Base-by-base conservation (phyloP, 2,113 vertebrate species). In the Chaetura pelagica region DNA sequence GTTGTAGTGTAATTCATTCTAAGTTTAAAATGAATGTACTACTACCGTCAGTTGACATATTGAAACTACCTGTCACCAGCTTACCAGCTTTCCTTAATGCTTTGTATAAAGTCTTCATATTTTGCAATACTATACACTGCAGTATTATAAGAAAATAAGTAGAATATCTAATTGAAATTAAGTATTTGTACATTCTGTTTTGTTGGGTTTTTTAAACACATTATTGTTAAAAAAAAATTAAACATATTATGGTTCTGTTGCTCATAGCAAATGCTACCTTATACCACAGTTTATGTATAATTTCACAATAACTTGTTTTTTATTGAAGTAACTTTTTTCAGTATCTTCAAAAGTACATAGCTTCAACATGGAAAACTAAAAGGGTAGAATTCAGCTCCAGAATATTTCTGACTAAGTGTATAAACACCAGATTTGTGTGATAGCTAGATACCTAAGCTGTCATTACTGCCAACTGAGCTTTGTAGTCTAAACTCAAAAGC, bases 41-140 rank as follows among this genome's bases (percentile, higher is more conserved):
- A 10, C 9, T 59, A 19, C 7, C 76, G 4, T 49, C 51, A 72
- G 72, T 26, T 0, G 0, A 35, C 21, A 21, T 14, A 48, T 1
- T 63, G 44, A 82, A 85, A 68, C 24, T 61, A 46, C 18, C 44
- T 49, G 32, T 63, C 48, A 79, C 5, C 34, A 81, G 4, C 8
- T 71, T 69, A 59, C 4, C 42, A 81, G 2, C 9, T 67, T 74
- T 92, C 21, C 11, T 40, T 35, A 69, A 46, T 16, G 4, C 2
- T 80, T 75, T 61, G 8, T 59, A 12, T 57, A n/a, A 62, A 34
- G 5, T 62, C 14, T 76, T 83, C 44, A 6, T 61, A n/a, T 38
- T 52, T 11, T 30, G 27, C 9, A 42, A 40, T 15, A 49, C 4
- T 69, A 34, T 54, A 30, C 29, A 51, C 10, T 27, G 3, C 6